Conservation (phyloP, 2,888 invertebrate genomes). For the Ceramica pisi region DNA sequence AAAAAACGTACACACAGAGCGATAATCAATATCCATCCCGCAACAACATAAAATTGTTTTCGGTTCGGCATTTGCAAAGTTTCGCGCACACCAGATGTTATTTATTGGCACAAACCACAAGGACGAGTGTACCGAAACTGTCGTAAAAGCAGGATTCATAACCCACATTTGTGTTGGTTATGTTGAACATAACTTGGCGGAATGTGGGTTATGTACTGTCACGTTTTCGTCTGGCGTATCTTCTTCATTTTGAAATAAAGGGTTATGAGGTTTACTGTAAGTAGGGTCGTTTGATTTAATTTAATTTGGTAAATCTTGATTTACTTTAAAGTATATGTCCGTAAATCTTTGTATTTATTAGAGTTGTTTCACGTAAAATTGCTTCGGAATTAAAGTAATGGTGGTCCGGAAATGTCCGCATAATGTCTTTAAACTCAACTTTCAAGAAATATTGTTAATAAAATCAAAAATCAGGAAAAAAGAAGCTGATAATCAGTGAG, state of each 20-base stretch:
- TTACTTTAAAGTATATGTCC: not conserved
- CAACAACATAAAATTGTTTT: conserved; percentile 61
- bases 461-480: not conserved
- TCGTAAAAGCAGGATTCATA: conserved; percentile 73
- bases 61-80: conserved; percentile 61
- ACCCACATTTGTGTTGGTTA: conserved; percentile 66
- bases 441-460: no score
- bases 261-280: conserved; percentile 41
- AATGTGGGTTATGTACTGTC: conserved; percentile 68
- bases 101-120: conserved; percentile 69
- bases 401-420: not conserved
- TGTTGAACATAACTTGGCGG: conserved; percentile 47
- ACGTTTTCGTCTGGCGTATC: conserved; percentile 62
- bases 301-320: conserved; percentile 20
- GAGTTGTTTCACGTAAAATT: not conserved
- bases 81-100: conserved; percentile 69
- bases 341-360: not conserved
- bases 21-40: conserved; percentile 54
- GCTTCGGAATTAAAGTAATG: not conserved
- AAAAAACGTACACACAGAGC: conserved; percentile 43
- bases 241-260: conserved; percentile 49
- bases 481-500: not conserved
- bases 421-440: not conserved
- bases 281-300: conserved; percentile 33
- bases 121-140: conserved; percentile 62